Conservation (phyloP, 2,113 vertebrate species). For the Haliaeetus leucogaster region DNA sequence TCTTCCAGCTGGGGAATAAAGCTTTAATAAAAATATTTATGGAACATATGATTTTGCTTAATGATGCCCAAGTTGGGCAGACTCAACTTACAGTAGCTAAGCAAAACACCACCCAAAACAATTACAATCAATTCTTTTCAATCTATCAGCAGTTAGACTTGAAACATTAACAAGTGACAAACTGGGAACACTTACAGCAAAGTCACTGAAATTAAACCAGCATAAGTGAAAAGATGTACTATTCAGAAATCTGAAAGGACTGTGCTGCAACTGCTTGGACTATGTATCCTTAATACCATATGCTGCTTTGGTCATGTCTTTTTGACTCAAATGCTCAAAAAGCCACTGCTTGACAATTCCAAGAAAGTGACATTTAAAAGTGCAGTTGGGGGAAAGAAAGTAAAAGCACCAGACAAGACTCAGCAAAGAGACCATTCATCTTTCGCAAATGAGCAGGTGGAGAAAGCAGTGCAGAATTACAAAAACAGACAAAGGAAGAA, state of each 20-base stretch:
- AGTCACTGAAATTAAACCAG: not conserved
- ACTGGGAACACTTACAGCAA: not conserved
- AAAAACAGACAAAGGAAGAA: not conserved
- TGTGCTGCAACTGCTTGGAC: not conserved
- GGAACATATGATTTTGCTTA: not conserved
- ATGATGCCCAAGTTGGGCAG: not conserved
- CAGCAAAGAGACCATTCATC: not conserved
- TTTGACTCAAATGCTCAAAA: not conserved
- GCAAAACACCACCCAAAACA: not conserved
- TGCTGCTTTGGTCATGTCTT: not conserved
- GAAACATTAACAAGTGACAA: not conserved
- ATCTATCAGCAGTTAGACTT: not conserved
- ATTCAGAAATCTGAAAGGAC: not conserved
- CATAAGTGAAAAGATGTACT: not conserved
- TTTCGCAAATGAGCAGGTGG: conserved; percentile 11
- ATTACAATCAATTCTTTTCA: not conserved
- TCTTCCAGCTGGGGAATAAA: conserved; percentile 34
- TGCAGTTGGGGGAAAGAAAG: not conserved
- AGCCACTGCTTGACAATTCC: not conserved
- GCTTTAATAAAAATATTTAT: conserved; percentile 55
- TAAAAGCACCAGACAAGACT: not conserved
- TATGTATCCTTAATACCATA: not conserved
- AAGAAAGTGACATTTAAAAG: not conserved
- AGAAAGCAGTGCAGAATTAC: not conserved
- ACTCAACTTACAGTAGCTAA: not conserved